Base-by-base conservation (phyloP, 2,797 vertebrate species). In the Peromyscus attwateri region DNA sequence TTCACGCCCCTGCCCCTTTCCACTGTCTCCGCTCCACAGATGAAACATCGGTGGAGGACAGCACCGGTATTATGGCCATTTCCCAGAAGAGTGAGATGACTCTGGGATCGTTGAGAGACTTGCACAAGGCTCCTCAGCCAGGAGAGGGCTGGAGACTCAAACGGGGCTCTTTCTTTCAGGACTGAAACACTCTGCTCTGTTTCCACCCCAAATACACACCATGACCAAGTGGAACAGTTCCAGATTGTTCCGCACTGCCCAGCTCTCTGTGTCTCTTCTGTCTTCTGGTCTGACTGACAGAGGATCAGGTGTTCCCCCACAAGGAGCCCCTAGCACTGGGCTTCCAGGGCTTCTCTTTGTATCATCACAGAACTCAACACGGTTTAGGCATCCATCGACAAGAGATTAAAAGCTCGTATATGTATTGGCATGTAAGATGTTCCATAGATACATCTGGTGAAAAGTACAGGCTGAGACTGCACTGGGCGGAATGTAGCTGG, bases 401-500 rank as follows among this genome's bases (percentile, higher is more conserved):
- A 34, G 71, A 34, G 55, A 40, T n/a, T 87, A 64, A 43, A 52
- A 87, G 23, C 52, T 71, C 0, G 1, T 21, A 16, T 52, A 62
- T 25, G 17, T 34, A 23, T 66, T 37, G 29, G 46, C 27, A 37
- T 57, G 49, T 91, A 94, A 79, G 23, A 8, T 29, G 55, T 34
- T 52, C 29, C 27, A 27, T 40, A n/a, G n/a, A 94, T n/a, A 70
- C 27, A 23, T 8, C 64, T 68, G 66, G 43, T 27, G 84, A 62
- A 68, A 94, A 89, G 64, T 52, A 49, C 34, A 75, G 40, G 57
- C 27, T 11, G 23, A 25, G 84, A 25, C n/a, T 4, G 3, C 40
- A 10, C 6, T 8, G n/a, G n/a, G 6, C 40, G 19, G 25, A 40
- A 4, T 6, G 13, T 34, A 8, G 3, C 21, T 2, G 23, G 49